A percentile compares a stretch with the other conserved stretches of the same genome.
Evolutionary conservation across 2,888 invertebrate genomes (phyloP).

Genomic region (Oligia latruncula): DNA sequence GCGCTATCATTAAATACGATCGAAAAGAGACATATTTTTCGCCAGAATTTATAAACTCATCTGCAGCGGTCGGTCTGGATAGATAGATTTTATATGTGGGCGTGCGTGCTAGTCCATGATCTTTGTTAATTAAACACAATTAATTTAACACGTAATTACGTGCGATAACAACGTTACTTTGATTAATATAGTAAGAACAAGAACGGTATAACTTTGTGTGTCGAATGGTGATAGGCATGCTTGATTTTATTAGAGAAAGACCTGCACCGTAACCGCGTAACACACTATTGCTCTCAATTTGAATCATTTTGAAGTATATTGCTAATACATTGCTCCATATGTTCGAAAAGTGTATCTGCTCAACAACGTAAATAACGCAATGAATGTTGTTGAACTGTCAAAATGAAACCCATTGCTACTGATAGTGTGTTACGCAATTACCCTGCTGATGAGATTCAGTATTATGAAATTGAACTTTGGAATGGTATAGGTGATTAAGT

Average conservation of each 20-base stretch:
- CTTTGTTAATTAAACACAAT: conserved; percentile 38
- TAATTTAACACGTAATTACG: conserved; percentile 47
- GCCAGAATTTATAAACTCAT: neutral
- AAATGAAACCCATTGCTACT: too few species aligned
- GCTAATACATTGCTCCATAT: too few species aligned
- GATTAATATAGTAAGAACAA: conserved; percentile 29
- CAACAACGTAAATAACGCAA: too few species aligned
- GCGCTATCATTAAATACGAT: neutral
- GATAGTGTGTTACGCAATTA: too few species aligned
- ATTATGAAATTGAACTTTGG: neutral
- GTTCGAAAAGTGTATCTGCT: too few species aligned
- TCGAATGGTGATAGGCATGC: conserved; percentile 18
- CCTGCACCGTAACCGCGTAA: too few species aligned
- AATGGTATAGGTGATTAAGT: neutral
- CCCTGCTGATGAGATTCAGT: neutral
- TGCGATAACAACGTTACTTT: conserved; percentile 28
- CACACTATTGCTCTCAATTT: too few species aligned
- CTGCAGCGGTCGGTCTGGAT: neutral
- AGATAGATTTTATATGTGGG: conserved; percentile 3
- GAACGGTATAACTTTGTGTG: neutral
- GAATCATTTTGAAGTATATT: too few species aligned
- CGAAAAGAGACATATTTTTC: neutral
- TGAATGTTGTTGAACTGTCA: too few species aligned
- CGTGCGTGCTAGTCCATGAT: conserved; percentile 24
- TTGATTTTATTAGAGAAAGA: conserved; percentile 5